Percentiles rank a stretch among this genome's conserved stretches.
Conservation (phyloP, 2,797 vertebrate genomes). For the Typhlichthys subterraneus region DNA sequence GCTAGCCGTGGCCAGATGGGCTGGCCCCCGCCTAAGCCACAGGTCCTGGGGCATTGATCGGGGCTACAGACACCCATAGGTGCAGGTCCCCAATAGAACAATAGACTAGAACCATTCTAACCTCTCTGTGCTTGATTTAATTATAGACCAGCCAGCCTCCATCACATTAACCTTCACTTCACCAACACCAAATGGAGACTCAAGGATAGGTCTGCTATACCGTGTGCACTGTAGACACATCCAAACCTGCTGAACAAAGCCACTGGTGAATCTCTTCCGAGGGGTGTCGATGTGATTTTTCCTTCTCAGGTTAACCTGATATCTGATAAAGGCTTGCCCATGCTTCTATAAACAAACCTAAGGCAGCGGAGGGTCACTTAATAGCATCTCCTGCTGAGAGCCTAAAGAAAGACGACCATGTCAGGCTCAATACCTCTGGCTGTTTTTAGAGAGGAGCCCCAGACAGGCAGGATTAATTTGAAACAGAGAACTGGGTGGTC, state of each 20-base stretch:
- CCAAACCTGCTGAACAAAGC: constrained; percentile 2
- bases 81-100: constrained; percentile 48
- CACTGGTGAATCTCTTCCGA: constrained; percentile 5
- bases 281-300: constrained; percentile 27
- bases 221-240: constrained; percentile 5
- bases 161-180: neutral
- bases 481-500: constrained; percentile 68
- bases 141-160: constrained; percentile 1
- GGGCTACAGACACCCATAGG: constrained; percentile 47
- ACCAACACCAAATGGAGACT: neutral
- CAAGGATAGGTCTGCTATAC: neutral
- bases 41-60: constrained; percentile 56
- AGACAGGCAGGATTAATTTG: constrained; percentile 50
- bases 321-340: constrained; percentile 22
- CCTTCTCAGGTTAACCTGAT: constrained; percentile 16
- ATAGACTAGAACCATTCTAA: constrained; percentile 20
- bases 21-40: constrained; percentile 37
- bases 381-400: constrained; percentile 41
- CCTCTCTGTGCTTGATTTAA: constrained; percentile 9
- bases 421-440: constrained; percentile 35
- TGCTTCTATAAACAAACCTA: constrained; percentile 20
- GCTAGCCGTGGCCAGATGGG: constrained; percentile 25
- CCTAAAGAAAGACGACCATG: constrained; percentile 32
- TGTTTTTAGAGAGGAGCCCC: constrained; percentile 14
- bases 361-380: constrained; percentile 20